phyloP scores from a whole-genome alignment of 2,888 invertebrate species.

The Temnothorax ravouxi region DNA sequence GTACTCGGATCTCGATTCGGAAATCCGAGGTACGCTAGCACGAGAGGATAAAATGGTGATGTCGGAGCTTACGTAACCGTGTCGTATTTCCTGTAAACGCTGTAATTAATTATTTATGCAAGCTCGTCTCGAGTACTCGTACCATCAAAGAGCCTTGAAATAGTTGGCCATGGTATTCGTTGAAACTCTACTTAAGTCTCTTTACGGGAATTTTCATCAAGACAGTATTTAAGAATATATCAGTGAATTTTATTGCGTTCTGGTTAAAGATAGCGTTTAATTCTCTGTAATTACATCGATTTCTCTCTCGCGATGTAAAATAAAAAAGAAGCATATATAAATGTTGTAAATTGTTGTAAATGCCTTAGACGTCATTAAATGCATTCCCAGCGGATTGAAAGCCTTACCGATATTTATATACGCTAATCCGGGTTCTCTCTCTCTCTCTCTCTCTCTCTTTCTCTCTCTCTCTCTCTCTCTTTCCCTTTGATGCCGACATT shows the following conservation, averaged over 20 bases:
- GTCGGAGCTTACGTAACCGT: slow-evolving; percentile 19
- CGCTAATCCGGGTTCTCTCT: slow-evolving; percentile 46
- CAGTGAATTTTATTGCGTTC: background rate
- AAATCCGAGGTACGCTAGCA: slow-evolving; percentile 23
- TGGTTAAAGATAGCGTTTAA: background rate
- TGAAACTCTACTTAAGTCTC: background rate
- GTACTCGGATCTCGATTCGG: slow-evolving; percentile 1
- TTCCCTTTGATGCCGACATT: slow-evolving; percentile 37
- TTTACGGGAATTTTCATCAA: background rate
- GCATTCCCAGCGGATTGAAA: background rate
- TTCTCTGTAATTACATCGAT: background rate
- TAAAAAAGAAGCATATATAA: background rate
- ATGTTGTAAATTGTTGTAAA: background rate
- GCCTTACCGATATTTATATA: background rate
- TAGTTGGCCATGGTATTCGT: background rate
- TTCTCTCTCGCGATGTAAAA: slow-evolving; percentile 3
- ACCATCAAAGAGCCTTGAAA: slow-evolving; percentile 11
- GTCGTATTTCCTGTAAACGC: slow-evolving; percentile 37
- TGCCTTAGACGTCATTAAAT: background rate
- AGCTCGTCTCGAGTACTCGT: background rate
- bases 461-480: background rate
- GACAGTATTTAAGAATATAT: background rate
- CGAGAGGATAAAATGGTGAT: slow-evolving; percentile 3
- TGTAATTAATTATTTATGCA: slow-evolving; percentile 37
- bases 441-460: background rate